Evolutionary conservation across 2,888 invertebrate species (phyloP).

Genomic region (Monochamus alternatus): DNA sequence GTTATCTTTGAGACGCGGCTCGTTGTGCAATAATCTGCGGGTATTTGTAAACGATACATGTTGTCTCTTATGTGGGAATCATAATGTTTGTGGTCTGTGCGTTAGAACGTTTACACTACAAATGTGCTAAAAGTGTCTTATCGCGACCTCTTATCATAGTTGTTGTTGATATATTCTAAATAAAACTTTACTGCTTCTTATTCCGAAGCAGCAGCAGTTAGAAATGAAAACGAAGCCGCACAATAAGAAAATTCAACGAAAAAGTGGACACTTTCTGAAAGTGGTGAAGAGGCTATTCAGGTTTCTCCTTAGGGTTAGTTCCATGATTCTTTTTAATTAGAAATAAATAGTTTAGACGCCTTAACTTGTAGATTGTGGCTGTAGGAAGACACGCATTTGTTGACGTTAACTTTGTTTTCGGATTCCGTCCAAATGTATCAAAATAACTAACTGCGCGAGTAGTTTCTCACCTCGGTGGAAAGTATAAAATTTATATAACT

Average conservation of each 20-base stretch:
- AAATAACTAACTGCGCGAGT: constrained; percentile 23
- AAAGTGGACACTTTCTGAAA: constrained; percentile 40
- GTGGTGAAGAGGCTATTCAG: constrained; percentile 51
- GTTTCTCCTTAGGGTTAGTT: constrained; percentile 55
- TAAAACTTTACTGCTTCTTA: constrained; percentile 28
- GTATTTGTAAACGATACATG: constrained; percentile 29
- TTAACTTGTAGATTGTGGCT: background rate
- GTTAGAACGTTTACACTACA: constrained; percentile 24
- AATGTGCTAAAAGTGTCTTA: constrained; percentile 34
- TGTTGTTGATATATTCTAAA: constrained; percentile 21
- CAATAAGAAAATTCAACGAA: constrained; percentile 29
- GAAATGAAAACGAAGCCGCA: constrained; percentile 37
- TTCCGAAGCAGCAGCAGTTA: constrained; percentile 9
- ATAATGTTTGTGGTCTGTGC: constrained; percentile 14
- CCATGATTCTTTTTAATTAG: constrained; percentile 16
- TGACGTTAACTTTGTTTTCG: constrained; percentile 38
- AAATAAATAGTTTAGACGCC: background rate
- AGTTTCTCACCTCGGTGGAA: constrained; percentile 31
- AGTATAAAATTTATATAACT: constrained; percentile 38
- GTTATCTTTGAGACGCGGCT: constrained; percentile 3
- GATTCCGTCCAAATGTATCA: constrained; percentile 24
- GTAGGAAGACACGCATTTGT: constrained; percentile 11
- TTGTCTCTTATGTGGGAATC: background rate
- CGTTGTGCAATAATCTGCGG: constrained; percentile 32
- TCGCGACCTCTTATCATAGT: constrained; percentile 34